These are phyloP conservation scores for Mamestra brassicae DNA, from an alignment of 2,888 invertebrate species.

Conservation along the genomic window DNA sequence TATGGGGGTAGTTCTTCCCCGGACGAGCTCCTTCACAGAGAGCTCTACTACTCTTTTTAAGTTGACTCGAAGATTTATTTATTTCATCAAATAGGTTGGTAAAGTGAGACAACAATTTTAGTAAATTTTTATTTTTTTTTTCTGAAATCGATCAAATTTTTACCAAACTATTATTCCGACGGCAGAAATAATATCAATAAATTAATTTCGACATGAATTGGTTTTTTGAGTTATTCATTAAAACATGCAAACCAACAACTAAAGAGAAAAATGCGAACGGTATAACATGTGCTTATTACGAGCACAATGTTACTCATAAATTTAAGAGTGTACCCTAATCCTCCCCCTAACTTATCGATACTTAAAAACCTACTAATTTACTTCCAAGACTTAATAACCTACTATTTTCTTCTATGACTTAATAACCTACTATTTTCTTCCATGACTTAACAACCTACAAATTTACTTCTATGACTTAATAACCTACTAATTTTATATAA, in stretches of 20 bases:
- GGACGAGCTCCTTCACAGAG: neutral
- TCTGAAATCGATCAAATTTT: neutral
- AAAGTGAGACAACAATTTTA: neutral
- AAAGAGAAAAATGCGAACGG: conserved; percentile 3
- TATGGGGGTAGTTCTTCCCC: conserved; percentile 8
- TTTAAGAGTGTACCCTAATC: neutral
- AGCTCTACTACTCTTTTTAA: conserved; percentile 17
- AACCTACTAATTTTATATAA: too few species aligned
- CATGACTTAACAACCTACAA: too few species aligned
- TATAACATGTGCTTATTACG: neutral
- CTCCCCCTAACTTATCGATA: neutral
- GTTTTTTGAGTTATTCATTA: neutral
- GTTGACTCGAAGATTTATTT: neutral
- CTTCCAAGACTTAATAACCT: too few species aligned
- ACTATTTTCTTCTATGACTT: too few species aligned
- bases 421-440: too few species aligned
- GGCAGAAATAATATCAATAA: neutral
- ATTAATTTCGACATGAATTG: neutral
- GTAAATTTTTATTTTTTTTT: neutral
- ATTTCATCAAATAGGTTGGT: neutral
- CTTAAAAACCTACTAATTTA: conserved; percentile 6
- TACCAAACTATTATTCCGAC: neutral
- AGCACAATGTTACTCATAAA: neutral
- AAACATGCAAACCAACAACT: conserved; percentile 11
- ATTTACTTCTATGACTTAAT: too few species aligned